phyloP scores from a whole-genome alignment of 2,888 invertebrate genomes.

The Napeogenes inachia region DNA sequence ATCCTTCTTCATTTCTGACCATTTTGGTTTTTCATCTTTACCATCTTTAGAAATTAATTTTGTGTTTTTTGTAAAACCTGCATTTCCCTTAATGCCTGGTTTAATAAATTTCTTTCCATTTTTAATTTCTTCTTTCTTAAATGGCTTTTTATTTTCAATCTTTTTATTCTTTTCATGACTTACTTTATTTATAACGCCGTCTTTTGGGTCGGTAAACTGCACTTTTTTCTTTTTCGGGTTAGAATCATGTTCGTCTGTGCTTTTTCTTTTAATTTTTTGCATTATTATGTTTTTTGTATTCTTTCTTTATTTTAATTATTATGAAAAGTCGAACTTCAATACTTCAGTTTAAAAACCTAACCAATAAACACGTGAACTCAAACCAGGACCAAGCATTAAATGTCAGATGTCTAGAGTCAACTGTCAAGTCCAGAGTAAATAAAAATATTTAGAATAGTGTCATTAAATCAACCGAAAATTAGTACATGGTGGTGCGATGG shows the following conservation, averaged over 20 bases:
- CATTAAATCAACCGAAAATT: no score
- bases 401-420: not conserved
- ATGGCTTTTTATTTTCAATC: conserved; percentile 26
- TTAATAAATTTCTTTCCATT: conserved; percentile 29
- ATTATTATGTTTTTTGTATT: conserved; percentile 36
- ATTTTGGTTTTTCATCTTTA: conserved; percentile 76
- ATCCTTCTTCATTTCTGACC: conserved; percentile 85
- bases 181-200: conserved; percentile 14
- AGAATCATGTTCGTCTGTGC: conserved; percentile 37
- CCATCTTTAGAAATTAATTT: conserved; percentile 44
- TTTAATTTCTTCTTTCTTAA: conserved; percentile 27
- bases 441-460: no score
- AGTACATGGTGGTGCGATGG: no score
- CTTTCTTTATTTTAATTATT: not conserved
- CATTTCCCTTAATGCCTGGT: conserved; percentile 33
- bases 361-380: conserved; percentile 4
- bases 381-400: not conserved
- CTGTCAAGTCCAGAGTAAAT: no score
- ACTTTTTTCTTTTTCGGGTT: conserved; percentile 57
- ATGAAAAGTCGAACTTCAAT: not conserved
- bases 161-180: conserved; percentile 22
- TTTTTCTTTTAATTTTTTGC: conserved; percentile 65
- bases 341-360: not conserved
- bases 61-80: conserved; percentile 34
- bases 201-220: conserved; percentile 32